A percentile compares a stretch with the other conserved stretches of the same genome.
Conservation (phyloP, 2,797 vertebrate species). For the Bryconaethiops microstoma region DNA sequence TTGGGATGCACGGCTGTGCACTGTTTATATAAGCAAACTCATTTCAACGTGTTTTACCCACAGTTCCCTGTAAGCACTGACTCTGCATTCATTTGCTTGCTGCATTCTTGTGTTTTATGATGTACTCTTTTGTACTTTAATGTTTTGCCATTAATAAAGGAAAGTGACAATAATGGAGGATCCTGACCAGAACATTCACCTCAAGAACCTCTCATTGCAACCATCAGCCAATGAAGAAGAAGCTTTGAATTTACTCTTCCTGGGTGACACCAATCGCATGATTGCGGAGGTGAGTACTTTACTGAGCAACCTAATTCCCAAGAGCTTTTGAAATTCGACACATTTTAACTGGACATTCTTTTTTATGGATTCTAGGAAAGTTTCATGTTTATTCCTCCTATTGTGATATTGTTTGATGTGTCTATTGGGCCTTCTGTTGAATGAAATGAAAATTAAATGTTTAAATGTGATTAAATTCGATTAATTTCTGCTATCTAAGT, state of each 20-base stretch:
- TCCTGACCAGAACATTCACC: slow-evolving; percentile 92
- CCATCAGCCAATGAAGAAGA: slow-evolving; percentile 90
- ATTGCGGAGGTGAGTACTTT: slow-evolving; percentile 88
- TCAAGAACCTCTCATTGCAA: slow-evolving; percentile 92
- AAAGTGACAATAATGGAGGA: slow-evolving; percentile 93
- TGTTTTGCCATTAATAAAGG: slow-evolving; percentile 66
- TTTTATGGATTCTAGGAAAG: too few relatives aligned
- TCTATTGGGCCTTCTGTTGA: too few relatives aligned
- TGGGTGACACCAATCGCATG: slow-evolving; percentile 98
- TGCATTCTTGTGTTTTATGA: slow-evolving; percentile 17
- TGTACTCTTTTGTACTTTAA: background rate
- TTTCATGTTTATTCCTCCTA: background rate
- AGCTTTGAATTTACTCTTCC: slow-evolving; percentile 92
- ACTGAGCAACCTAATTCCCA: background rate
- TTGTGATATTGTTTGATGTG: too few relatives aligned
- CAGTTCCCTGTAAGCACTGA: background rate
- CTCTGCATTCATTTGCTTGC: background rate
- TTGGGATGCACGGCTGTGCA: slow-evolving; percentile 57
- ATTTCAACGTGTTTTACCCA: background rate
- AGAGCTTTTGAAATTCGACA: background rate
- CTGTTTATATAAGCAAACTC: slow-evolving; percentile 15
- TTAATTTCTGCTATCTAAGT: too few relatives aligned
- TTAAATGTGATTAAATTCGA: too few relatives aligned
- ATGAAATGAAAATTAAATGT: too few relatives aligned
- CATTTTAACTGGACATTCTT: background rate